These are phyloP conservation scores for Acanthornis magna DNA, from an alignment of 2,797 vertebrate genomes.

Conservation along the genomic window DNA sequence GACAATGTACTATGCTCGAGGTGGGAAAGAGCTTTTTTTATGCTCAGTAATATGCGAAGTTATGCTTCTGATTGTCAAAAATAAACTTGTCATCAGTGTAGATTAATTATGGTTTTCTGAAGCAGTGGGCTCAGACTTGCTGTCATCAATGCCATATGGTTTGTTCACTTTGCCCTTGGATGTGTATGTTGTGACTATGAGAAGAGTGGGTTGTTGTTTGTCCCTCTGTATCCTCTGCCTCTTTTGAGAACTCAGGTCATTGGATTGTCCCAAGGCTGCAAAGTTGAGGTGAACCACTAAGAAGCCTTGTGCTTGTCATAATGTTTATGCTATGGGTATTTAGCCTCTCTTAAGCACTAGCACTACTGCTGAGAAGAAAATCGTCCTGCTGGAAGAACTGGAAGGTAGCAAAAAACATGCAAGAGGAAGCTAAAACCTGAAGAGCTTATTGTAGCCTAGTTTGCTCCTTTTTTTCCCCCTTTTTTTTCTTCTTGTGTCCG, in stretches of 20 bases:
- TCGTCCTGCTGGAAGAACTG: neutral
- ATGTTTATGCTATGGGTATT: neutral
- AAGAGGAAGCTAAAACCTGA: neutral
- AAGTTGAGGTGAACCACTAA: neutral
- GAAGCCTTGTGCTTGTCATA: neutral
- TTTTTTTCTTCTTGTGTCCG: neutral
- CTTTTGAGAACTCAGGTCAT: neutral
- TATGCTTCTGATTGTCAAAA: neutral
- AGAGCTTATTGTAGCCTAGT: neutral
- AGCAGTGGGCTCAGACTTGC: neutral
- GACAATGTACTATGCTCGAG: neutral
- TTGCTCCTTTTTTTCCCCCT: accelerated
- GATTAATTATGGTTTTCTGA: neutral
- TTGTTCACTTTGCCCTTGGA: neutral
- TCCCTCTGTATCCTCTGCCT: neutral
- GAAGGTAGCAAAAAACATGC: neutral
- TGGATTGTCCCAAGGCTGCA: neutral
- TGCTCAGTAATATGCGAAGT: neutral
- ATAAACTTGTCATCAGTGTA: neutral
- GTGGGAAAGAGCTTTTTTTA: neutral
- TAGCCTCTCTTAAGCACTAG: neutral
- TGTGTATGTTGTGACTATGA: neutral
- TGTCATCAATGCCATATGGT: neutral
- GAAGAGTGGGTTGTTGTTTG: neutral
- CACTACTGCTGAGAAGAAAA: neutral